These are phyloP conservation scores for Macrocentrus cingulum DNA, from an alignment of 1,140 invertebrate genomes.

Conservation along the genomic window DNA sequence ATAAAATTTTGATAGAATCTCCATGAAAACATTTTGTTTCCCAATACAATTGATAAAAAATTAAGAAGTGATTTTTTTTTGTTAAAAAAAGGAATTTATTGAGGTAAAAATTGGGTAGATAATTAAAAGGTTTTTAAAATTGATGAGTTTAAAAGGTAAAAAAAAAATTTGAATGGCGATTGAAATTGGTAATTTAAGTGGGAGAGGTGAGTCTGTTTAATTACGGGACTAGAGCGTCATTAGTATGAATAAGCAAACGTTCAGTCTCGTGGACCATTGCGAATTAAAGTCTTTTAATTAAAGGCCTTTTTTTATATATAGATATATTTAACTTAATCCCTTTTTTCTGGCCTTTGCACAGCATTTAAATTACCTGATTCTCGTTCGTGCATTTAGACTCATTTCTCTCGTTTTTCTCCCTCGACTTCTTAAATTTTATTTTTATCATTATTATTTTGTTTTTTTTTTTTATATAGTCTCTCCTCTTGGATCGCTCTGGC, in stretches of 20 bases:
- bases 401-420: constrained; percentile 2
- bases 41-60: too few species aligned
- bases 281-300: constrained; percentile 54
- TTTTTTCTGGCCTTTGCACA: constrained; percentile 34
- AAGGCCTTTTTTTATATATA: constrained; percentile 42
- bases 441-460: constrained; percentile 24
- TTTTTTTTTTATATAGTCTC: constrained; percentile 20
- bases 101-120: too few species aligned
- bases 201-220: constrained; percentile 27
- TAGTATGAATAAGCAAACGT: constrained; percentile 53
- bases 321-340: neutral
- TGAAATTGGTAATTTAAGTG: neutral
- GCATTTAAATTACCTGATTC: constrained; percentile 57
- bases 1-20: too few species aligned
- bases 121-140: too few species aligned
- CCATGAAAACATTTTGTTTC: too few species aligned
- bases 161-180: too few species aligned
- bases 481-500: neutral
- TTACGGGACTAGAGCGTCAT: constrained; percentile 38
- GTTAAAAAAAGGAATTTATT: too few species aligned
- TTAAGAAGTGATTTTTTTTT: too few species aligned
- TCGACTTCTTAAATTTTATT: constrained; percentile 14
- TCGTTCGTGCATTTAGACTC: constrained; percentile 20
- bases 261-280: constrained; percentile 32
- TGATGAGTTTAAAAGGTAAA: too few species aligned